Evolutionary conservation across 2,797 vertebrate genomes (phyloP), one percentile per base, ranked within the genome.

Genomic region (Hyperoplus immaculatus): DNA sequence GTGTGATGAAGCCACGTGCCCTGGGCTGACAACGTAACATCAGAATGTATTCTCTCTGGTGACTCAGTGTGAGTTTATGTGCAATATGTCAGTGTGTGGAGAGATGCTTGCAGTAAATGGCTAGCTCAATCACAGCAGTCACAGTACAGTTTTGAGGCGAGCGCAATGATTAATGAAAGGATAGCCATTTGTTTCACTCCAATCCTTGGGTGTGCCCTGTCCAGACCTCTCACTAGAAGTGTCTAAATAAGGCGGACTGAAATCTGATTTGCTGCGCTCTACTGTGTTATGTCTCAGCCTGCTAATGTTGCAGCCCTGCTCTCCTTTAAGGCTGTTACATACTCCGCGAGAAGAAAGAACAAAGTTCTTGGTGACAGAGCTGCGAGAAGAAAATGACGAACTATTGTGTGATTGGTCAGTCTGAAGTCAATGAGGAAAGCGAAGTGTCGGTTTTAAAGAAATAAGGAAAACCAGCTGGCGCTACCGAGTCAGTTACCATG

Each of bases 1-100:
- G 29, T 77, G 74, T 72, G 65, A 82, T 87, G 89, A 77, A 66
- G 83, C 80, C 76, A 49, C 2, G 3, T 61, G 57, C 75, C 75
- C 68, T 6, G 41, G 50, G 72, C 70, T 82, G 65, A 75, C 68
- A 64, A 72, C 64, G 70, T 45, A 75, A 72, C 76, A 80, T 86
- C 80, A 82, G 70, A 50, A 38, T 46, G 8, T 69, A 82, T 2
- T 18, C 55, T 79, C 83, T 70, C 58, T 57, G 58, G 56, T 58
- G 75, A 73, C 57, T 72, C 72, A 9, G 18, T 64, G 36, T 68
- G n/a, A 15, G 66, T 74, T 64, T 55, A 8, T 4, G 51, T 56
- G 72, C 29, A 29, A 29, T 58, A 68, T 39, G 29, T 58, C 6
- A 13, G 49, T 36, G 69, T 58, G 72, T 39, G 49, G 46, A 58